Conservation (phyloP, 2,797 vertebrate species). For the Macropus fuliginosus region DNA sequence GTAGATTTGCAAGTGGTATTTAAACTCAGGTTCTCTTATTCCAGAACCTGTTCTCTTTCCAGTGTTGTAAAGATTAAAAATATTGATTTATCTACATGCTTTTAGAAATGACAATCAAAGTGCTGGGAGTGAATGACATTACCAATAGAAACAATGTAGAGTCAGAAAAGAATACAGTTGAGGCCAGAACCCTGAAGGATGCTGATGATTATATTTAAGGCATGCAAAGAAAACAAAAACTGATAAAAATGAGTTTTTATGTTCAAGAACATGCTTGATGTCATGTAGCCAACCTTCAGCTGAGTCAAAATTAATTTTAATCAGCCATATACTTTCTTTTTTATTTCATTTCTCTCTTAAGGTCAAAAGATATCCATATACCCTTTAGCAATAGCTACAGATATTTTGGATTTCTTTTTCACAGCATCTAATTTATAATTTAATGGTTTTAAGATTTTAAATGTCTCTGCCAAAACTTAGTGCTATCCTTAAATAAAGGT, state of each 20-base stretch:
- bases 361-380: background rate
- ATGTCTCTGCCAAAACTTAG: constrained; percentile 22
- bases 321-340: constrained; percentile 48
- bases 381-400: constrained; percentile 45
- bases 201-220: background rate
- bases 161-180: background rate
- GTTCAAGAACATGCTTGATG: background rate
- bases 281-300: constrained; percentile 1
- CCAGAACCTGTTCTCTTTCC: background rate
- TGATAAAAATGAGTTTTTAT: background rate
- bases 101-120: background rate
- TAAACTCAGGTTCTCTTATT: background rate
- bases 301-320: constrained; percentile 46
- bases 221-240: background rate
- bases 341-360: background rate
- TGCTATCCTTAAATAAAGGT: constrained; percentile 30
- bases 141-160: background rate
- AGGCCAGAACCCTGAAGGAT: background rate
- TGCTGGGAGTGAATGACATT: background rate
- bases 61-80: background rate
- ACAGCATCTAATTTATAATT: constrained; percentile 40
- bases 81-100: background rate
- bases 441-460: constrained; percentile 30
- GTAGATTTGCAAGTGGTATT: background rate
- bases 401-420: constrained; percentile 33